Base-by-base conservation (phyloP, 2,113 vertebrate species). In the Reinhardtius hippoglossoides region DNA sequence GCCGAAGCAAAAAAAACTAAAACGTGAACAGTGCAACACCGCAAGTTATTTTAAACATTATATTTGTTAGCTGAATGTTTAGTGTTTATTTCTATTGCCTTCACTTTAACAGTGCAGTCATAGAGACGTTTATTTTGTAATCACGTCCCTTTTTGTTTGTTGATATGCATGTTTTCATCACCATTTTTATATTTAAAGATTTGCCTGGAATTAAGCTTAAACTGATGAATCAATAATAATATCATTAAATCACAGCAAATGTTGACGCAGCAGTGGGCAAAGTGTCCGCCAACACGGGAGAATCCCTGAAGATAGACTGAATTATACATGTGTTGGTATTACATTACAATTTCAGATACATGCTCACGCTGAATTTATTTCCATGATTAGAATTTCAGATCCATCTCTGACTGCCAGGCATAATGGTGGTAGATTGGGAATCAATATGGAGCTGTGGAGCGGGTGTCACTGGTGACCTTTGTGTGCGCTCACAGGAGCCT, bases 401-500 rank as follows among this genome's bases (percentile, higher is more conserved):
- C 54, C 31, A 44, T 83, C 74, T 75, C 80, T 88, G 91, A 94
- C 90, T 87, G 87, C 61, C 73, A 69, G 55, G 71, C 78, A 86
- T 88, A 78, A 92, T 90, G 81, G 52, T 21, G 44, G 67, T 57
- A 63, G 78, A 92, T 88, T 87, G 86, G 81, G 76, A 94, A 95
- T 95, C 93, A 75, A 95, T 95, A 87, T 27, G 24, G 42, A 80
- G 24, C 84, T 83, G 37, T 73, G 85, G 84, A 84, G 74, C 74
- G 76, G 15, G 88, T 90, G 89, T 89, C 92, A 88, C 83, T 76
- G 54, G 60, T 93, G 93, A 94, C 95, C 93, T 95, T 95, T 93
- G 54, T 70, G 71, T 71, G 84, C 9, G 70, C 84, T 80, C 85
- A 69, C 67, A 76, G 89, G 82, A 71, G 76, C 75, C 18, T 74